Evolutionary conservation across 2,113 vertebrate species (phyloP).

Genomic region (Harpagus bidentatus): DNA sequence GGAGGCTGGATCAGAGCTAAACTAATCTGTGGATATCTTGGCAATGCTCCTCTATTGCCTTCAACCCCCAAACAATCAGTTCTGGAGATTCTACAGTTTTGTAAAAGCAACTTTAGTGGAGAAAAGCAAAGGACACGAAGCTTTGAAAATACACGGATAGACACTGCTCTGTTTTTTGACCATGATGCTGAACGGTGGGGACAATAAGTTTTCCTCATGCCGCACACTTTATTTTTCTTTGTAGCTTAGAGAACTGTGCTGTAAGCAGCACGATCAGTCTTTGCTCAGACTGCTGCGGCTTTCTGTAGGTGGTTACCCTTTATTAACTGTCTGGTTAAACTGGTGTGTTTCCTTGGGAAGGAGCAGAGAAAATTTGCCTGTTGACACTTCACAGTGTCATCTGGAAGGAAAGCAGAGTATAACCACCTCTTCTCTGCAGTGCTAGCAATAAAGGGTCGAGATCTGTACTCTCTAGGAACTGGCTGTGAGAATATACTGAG

Average conservation of each 20-base stretch:
- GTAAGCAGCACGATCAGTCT: neutral
- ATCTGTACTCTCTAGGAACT: neutral
- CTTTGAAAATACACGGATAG: neutral
- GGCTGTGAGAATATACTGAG: neutral
- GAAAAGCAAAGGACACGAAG: neutral
- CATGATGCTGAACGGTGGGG: fast-evolving
- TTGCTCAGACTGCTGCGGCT: neutral
- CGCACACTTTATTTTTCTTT: neutral
- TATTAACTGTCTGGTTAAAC: neutral
- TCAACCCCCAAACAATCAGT: neutral
- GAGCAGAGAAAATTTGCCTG: neutral
- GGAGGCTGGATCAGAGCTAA: neutral
- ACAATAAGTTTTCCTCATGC: neutral
- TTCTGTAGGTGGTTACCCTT: neutral
- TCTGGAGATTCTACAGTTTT: neutral
- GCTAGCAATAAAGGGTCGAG: neutral
- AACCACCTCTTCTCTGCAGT: neutral
- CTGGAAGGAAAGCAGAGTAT: neutral
- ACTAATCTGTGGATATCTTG: neutral
- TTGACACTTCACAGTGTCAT: neutral
- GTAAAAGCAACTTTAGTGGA: neutral
- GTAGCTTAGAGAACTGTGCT: neutral
- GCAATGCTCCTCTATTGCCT: neutral
- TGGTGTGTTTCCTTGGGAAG: neutral
- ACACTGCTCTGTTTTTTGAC: neutral